These are phyloP conservation scores for Crepidodera aurea DNA, from an alignment of 2,888 invertebrate species.

Conservation along the genomic window DNA sequence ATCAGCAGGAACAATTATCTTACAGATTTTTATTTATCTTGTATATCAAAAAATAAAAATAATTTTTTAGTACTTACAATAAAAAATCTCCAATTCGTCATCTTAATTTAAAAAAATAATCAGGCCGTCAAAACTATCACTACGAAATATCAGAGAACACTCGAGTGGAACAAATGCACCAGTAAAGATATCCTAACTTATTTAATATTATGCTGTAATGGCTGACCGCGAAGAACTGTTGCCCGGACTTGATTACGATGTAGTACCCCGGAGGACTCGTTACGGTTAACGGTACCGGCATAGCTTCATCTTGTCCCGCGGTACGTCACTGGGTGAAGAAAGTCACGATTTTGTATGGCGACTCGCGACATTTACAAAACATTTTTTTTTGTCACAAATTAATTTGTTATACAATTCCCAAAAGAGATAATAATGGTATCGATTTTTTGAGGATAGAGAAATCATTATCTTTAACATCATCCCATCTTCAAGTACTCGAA, in stretches of 20 bases:
- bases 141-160: constrained; percentile 2
- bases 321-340: constrained; percentile 36
- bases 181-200: constrained; percentile 19
- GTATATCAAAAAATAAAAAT: too few species aligned
- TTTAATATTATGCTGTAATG: constrained; percentile 27
- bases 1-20: too few species aligned
- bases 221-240: constrained; percentile 50
- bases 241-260: constrained; percentile 47
- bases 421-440: too few species aligned
- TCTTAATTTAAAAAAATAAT: constrained; percentile 1
- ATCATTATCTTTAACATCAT: too few species aligned
- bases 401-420: too few species aligned
- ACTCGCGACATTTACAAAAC: constrained; percentile 2
- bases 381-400: too few species aligned
- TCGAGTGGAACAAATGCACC: constrained; percentile 4
- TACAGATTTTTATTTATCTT: too few species aligned
- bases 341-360: constrained; percentile 30
- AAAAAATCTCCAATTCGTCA: constrained; percentile 18
- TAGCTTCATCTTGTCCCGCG: constrained; percentile 46
- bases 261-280: constrained; percentile 47
- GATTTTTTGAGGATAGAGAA: too few species aligned
- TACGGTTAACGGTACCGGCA: constrained; percentile 52
- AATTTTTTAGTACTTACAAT: constrained; percentile 22
- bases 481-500: too few species aligned
- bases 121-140: background rate